Evolutionary conservation across 1,140 invertebrate genomes (phyloP).

Genomic region (Drosophila sulfurigaster): DNA sequence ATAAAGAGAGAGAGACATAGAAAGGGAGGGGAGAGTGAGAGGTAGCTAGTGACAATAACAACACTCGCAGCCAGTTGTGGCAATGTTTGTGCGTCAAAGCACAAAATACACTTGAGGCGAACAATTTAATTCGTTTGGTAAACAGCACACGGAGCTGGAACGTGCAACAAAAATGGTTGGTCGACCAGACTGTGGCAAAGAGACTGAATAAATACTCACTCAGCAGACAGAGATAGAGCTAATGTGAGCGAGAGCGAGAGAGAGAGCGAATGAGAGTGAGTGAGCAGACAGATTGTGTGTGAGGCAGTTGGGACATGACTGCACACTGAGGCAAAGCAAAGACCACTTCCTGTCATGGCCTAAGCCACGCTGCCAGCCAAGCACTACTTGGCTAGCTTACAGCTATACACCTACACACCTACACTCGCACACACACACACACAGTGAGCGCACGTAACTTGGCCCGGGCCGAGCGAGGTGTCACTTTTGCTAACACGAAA

Average conservation of each 20-base stretch:
- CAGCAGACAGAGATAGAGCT: not conserved
- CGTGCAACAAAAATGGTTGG: slow-evolving; percentile 34
- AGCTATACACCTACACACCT: slow-evolving; percentile 20
- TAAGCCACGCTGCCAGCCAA: slow-evolving; percentile 60
- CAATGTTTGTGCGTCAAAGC: slow-evolving; percentile 72
- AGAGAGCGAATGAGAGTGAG: not conserved
- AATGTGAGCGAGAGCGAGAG: not conserved
- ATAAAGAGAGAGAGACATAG: not conserved
- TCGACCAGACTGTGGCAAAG: slow-evolving; percentile 7
- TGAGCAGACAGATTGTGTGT: slow-evolving; percentile 27
- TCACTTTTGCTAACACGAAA: slow-evolving; percentile 73
- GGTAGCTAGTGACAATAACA: slow-evolving; percentile 10
- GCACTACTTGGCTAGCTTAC: slow-evolving; percentile 27
- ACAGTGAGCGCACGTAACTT: slow-evolving; percentile 6
- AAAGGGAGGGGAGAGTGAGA: too few relatives aligned
- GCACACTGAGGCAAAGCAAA: slow-evolving; percentile 70
- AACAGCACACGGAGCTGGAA: slow-evolving; percentile 64
- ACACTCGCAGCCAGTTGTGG: slow-evolving; percentile 35
- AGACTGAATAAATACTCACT: slow-evolving; percentile 67
- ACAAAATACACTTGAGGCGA: slow-evolving; percentile 78
- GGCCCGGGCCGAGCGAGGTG: slow-evolving; percentile 56
- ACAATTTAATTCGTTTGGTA: slow-evolving; percentile 82
- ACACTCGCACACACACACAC: slow-evolving; percentile 16
- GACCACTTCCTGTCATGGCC: slow-evolving; percentile 78
- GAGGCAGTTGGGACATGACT: slow-evolving; percentile 62